Conservation (phyloP, 2,113 vertebrate genomes). For the Henicopernis longicauda region DNA sequence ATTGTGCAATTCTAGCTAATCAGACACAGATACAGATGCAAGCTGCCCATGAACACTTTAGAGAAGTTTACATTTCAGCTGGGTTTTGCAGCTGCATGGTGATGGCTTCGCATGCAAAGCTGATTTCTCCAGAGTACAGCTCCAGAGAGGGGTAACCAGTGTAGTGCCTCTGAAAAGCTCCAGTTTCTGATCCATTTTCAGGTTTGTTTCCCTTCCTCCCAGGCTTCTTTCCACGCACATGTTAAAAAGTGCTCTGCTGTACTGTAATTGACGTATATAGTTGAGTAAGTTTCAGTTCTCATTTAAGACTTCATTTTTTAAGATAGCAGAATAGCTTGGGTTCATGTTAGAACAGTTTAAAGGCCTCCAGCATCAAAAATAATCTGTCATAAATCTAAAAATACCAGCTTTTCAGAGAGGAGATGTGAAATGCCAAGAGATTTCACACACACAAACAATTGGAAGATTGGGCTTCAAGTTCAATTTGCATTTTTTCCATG, state of each 20-base stretch:
- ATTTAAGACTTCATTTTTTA: not conserved
- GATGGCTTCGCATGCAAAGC: not conserved
- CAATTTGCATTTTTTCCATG: not conserved
- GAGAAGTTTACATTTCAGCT: conserved; percentile 1
- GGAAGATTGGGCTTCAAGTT: not conserved
- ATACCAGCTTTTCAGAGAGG: not conserved
- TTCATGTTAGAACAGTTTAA: conserved; percentile 28
- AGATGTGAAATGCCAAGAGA: not conserved
- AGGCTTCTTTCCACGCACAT: not conserved
- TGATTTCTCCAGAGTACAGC: not conserved
- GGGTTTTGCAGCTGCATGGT: not conserved
- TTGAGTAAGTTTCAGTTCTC: not conserved
- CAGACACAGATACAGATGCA: not conserved
- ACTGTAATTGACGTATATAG: not conserved
- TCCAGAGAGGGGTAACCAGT: not conserved
- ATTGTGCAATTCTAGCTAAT: not conserved
- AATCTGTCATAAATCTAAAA: not conserved
- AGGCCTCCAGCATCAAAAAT: conserved; percentile 14
- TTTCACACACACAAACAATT: not conserved
- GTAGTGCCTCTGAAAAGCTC: not conserved
- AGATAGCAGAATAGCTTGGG: not conserved
- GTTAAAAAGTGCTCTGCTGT: not conserved
- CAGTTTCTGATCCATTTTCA: not conserved
- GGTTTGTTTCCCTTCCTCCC: not conserved
- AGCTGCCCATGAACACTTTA: not conserved